Evolutionary conservation across 1,140 invertebrate genomes (phyloP).

Genomic region (Drosophila neocordata): DNA sequence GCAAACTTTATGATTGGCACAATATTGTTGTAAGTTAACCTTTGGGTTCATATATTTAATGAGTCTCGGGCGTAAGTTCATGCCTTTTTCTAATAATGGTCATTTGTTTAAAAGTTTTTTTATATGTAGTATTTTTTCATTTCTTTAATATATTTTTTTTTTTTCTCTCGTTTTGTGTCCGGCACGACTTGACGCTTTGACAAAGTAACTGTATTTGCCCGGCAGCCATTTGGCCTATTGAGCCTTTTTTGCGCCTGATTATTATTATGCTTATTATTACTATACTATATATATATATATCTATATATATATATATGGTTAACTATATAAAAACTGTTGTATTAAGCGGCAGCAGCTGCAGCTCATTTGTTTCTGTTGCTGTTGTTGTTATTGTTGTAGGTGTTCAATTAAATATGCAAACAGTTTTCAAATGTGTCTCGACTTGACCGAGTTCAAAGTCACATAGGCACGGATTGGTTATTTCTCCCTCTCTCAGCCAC

Average conservation of each 20-base stretch:
- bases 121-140: no score
- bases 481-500: slow-evolving; percentile 34
- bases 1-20: no score
- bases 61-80: slow-evolving; percentile 40
- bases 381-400: slow-evolving; percentile 60
- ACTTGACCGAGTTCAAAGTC: slow-evolving; percentile 80
- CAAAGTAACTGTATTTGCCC: slow-evolving; percentile 63
- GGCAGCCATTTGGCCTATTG: slow-evolving; percentile 70
- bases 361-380: slow-evolving; percentile 56
- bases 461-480: slow-evolving; percentile 40
- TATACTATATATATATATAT: slow-evolving; percentile 56
- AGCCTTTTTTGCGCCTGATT: slow-evolving; percentile 77
- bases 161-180: slow-evolving; percentile 21
- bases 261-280: slow-evolving; percentile 53
- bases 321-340: slow-evolving; percentile 24
- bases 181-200: slow-evolving; percentile 69
- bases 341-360: slow-evolving; percentile 61
- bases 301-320: slow-evolving; percentile 42
- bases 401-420: slow-evolving; percentile 81
- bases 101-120: slow-evolving; percentile 46
- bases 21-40: neutral
- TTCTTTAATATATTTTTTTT: neutral
- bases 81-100: slow-evolving; percentile 53
- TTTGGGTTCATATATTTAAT: slow-evolving; percentile 19
- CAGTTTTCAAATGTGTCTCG: slow-evolving; percentile 79